Evolutionary conservation across 2,797 vertebrate species (phyloP), one percentile per base, ranked within the genome.

Genomic region (Apogon talboti): DNA sequence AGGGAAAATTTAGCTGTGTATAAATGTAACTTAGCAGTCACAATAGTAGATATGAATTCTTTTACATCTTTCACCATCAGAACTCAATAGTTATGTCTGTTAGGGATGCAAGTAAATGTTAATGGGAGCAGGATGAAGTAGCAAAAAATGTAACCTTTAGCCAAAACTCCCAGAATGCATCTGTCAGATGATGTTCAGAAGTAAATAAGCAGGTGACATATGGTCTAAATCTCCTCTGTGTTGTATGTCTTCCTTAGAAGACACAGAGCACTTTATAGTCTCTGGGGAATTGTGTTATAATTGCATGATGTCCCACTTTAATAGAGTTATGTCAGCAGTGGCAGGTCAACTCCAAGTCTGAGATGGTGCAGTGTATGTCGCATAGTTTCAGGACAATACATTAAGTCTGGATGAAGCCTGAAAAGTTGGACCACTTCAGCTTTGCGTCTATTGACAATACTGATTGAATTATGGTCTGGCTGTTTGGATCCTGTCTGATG

Each of bases 381-480:
- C n/a, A 11, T 74, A 14, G 12, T 69, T 68, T 76, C 45, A 51
- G 52, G 28, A 61, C 50, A 76, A 56, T 76, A 55, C 48, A 74
- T 86, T 68, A 72, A 10, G 19, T 71, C 74, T 64, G 37, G 79
- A 76, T 56, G 54, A 55, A 82, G 75, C 77, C 61, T 86, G 45
- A 63, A 81, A 69, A 67, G 58, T 49, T 49, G 35, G 57, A 13
- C 49, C 16, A 24, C 63, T 78, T 67, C 33, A 60, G 44, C 70
- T 64, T 62, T 61, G n/a, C 44, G 16, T 81, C 51, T 76, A 50
- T 80, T 80, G 81, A 63, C 50, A 37, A 74, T 43, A 71, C 48
- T 66, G 66, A 89, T 86, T 72, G 57, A 88, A 79, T 87, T 71
- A 84, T 55, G 44, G 52, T 54, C 50, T 71, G 55, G 54, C 71